Evolutionary conservation across 2,888 invertebrate genomes (phyloP), one percentile per base, ranked within the genome.

Genomic region (Glyphotaelius pellucidus): DNA sequence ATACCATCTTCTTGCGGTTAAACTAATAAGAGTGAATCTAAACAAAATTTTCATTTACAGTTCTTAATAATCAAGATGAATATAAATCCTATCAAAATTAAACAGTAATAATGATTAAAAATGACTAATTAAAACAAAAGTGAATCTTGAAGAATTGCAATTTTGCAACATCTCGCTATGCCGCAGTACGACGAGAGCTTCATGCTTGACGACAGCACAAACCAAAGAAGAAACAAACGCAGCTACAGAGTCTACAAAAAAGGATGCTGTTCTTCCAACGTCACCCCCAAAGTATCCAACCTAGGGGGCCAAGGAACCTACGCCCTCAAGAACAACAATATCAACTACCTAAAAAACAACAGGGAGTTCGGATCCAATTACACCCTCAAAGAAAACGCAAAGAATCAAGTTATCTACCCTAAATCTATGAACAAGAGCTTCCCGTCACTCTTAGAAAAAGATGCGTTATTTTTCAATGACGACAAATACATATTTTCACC

Each of bases 171-270:
- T 12, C 35, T 90, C 80, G 95, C 94, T 93, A 96, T 96, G 96
- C 96, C 96, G 93, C 95, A 96, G 94, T 96, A 96, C 94, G 96
- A 96, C 94, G 96, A 96, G 94, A 96, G 95, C 94, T 96, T 96
- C 94, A 95, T 96, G 93, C 94, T 95, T 90, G 95, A 95, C 93
- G 96, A 96, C 94, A 96, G 95, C 94, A 94, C 95, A 91, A 96
- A 96, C 94, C 96, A 96, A 94, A 95, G 95, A 94, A 95, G 95
- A 94, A 96, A 96, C 94, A 96, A 96, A 93, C 95, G 96, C 90
- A 96, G 96, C 94, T 96, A 96, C 94, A 95, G 95, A 91, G 96
- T 96, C 67, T 96, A 96, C 93, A 96, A 96, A 94, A 95, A 95
- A 94, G 96, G 96, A n/a, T 94, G 95, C 90, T 95, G 94, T 89